Evolutionary conservation across 2,797 vertebrate species (phyloP).

Genomic region (Mycteria americana): DNA sequence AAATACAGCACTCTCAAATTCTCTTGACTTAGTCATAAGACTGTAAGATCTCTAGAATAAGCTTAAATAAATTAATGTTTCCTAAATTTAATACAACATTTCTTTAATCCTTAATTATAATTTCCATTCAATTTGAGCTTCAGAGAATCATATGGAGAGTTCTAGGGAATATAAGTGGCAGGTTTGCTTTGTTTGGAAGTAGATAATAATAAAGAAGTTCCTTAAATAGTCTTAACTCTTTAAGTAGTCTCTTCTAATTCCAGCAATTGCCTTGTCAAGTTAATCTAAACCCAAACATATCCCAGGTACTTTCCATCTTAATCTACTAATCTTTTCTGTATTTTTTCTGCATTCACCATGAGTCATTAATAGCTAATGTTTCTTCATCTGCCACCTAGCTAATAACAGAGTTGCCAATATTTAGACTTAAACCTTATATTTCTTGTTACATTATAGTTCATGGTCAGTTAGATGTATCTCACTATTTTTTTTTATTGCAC

Average conservation of each 20-base stretch:
- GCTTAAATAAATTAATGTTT: not conserved
- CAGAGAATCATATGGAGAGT: not conserved
- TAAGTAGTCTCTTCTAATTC: not conserved
- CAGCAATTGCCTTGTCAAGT: not conserved
- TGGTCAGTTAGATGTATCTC: not conserved
- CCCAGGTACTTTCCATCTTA: not conserved
- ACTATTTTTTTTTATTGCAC: not conserved
- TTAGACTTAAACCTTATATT: not conserved
- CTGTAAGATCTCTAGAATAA: not conserved
- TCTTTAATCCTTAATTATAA: not conserved
- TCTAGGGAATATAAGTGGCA: not conserved
- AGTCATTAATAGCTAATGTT: not conserved
- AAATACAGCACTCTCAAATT: not conserved
- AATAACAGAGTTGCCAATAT: not conserved
- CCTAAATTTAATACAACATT: not conserved
- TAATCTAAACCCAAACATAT: not conserved
- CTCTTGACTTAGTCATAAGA: not conserved
- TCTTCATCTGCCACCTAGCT: not conserved
- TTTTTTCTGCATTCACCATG: not conserved
- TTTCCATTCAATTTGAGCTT: not conserved
- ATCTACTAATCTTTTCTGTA: not conserved
- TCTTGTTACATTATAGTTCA: not conserved
- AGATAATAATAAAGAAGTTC: not conserved
- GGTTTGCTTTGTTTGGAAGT: not conserved
- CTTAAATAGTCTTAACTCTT: not conserved